Evolutionary conservation across 2,797 vertebrate genomes (phyloP).

Genomic region (Rhynchonycteris naso): DNA sequence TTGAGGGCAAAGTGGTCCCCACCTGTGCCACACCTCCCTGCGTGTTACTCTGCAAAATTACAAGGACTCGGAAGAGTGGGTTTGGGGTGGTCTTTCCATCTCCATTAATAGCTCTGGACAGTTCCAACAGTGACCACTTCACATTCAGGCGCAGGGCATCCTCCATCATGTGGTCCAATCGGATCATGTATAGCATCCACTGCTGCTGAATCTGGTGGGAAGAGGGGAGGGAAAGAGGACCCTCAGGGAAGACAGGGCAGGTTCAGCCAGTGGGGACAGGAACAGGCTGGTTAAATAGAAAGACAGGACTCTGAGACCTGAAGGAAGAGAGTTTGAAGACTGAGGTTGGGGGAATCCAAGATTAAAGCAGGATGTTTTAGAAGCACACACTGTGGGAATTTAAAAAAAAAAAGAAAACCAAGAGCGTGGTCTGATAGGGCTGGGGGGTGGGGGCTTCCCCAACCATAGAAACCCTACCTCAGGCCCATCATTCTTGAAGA

Average conservation of each 20-base stretch:
- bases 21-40: slow-evolving; percentile 88
- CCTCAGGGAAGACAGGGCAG: neutral
- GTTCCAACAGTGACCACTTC: slow-evolving; percentile 90
- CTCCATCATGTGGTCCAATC: slow-evolving; percentile 90
- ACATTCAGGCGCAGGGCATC: slow-evolving; percentile 90
- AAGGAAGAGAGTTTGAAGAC: neutral
- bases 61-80: slow-evolving; percentile 90
- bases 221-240: neutral
- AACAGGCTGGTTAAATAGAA: neutral
- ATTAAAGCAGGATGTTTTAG: neutral
- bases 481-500: slow-evolving; percentile 88
- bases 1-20: neutral
- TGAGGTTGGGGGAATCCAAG: neutral
- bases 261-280: neutral
- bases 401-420: too few species aligned
- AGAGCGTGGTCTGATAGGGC: neutral
- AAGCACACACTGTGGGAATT: neutral
- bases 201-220: slow-evolving; percentile 89
- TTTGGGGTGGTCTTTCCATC: slow-evolving; percentile 89
- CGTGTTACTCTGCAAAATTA: slow-evolving; percentile 84
- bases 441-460: neutral
- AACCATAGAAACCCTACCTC: slow-evolving; percentile 84
- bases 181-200: slow-evolving; percentile 88
- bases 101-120: slow-evolving; percentile 91
- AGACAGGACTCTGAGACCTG: neutral